Conservation (phyloP, 2,888 invertebrate genomes). For the Amitus sp. region DNA sequence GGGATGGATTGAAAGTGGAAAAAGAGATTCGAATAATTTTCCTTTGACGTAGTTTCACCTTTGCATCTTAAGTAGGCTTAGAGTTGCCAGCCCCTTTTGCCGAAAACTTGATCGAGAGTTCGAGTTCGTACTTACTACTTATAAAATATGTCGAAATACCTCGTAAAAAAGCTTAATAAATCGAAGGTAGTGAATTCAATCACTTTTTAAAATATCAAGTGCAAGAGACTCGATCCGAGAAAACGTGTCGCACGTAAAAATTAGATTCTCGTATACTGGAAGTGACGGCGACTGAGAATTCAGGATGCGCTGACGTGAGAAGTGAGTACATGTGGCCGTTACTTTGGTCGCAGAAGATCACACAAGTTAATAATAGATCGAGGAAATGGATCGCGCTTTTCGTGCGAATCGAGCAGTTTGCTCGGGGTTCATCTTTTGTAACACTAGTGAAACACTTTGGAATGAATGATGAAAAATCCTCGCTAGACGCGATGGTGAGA, state of each 20-base stretch:
- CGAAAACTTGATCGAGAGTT: too few species aligned
- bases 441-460: too few species aligned
- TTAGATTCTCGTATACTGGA: neutral
- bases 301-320: slow-evolving; percentile 7
- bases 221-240: neutral
- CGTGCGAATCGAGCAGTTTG: slow-evolving; percentile 47
- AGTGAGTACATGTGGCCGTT: slow-evolving; percentile 18
- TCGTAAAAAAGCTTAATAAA: too few species aligned
- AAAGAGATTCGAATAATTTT: too few species aligned
- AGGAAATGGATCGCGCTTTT: slow-evolving; percentile 46
- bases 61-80: too few species aligned
- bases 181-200: neutral
- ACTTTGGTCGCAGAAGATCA: slow-evolving; percentile 42
- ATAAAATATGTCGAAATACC: too few species aligned
- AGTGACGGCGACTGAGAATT: slow-evolving; percentile 9
- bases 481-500: too few species aligned
- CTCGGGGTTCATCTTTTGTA: slow-evolving; percentile 39
- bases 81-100: too few species aligned
- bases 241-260: neutral
- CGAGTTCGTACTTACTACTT: too few species aligned
- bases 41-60: too few species aligned
- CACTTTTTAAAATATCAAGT: neutral
- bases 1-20: too few species aligned
- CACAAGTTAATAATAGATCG: slow-evolving; percentile 57
- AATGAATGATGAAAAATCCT: too few species aligned